A percentile compares a stretch with the other conserved stretches of the same genome.
phyloP scores from a whole-genome alignment of 2,113 vertebrate genomes.

The Actenoides hombroni region DNA sequence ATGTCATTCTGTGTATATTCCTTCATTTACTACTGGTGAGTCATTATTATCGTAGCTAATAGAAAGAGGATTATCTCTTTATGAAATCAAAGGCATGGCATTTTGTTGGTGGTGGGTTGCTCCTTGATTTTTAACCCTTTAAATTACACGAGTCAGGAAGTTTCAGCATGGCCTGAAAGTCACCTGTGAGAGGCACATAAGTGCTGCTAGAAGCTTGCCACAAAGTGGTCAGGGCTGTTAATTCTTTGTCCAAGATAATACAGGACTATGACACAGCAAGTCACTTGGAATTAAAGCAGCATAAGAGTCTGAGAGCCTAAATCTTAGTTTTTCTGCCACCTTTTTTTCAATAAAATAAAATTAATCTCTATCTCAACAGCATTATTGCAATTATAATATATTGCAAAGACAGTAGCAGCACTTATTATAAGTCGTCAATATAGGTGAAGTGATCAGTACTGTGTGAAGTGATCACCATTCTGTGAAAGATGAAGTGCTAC shows the following conservation, averaged over 20 bases:
- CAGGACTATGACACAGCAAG: not conserved
- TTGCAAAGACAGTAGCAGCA: not conserved
- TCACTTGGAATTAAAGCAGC: not conserved
- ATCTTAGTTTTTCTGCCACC: not conserved
- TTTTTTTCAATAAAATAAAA: not conserved
- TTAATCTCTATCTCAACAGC: not conserved
- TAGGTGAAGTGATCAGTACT: not conserved
- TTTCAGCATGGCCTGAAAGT: not conserved
- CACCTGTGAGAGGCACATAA: not conserved
- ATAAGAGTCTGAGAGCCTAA: not conserved
- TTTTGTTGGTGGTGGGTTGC: not conserved
- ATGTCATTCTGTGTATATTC: slow-evolving; percentile 46
- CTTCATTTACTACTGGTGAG: slow-evolving; percentile 57
- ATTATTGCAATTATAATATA: not conserved
- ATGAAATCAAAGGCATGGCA: slow-evolving; percentile 17
- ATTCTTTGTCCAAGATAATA: not conserved
- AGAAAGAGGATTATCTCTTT: slow-evolving; percentile 62
- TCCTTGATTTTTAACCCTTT: slow-evolving; percentile 56
- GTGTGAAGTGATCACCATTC: not conserved
- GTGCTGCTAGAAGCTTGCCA: not conserved
- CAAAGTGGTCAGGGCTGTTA: not conserved
- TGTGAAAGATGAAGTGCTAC: not conserved
- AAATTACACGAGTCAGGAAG: not conserved
- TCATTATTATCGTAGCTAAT: slow-evolving; percentile 61
- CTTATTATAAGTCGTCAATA: not conserved